phyloP scores from a whole-genome alignment of 1,140 invertebrate species.

The Brachionus manjavacas region DNA sequence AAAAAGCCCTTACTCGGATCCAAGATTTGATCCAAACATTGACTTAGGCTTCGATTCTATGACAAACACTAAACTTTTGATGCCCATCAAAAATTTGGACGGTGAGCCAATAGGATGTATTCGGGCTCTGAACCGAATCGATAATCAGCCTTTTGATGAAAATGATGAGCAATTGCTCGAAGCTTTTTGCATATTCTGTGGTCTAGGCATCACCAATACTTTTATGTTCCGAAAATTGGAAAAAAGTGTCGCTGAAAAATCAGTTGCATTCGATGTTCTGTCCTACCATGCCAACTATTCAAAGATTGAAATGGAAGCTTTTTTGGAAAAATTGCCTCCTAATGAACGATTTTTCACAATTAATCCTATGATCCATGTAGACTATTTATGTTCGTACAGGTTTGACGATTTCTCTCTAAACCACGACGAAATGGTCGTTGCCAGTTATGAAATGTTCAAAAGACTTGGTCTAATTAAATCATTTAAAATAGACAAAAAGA shows the following conservation, averaged over 20 bases:
- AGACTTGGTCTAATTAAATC: slow-evolving; percentile 42
- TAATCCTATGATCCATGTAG: neutral
- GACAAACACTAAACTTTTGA: slow-evolving; percentile 79
- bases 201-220: slow-evolving; percentile 90
- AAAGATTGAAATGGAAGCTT: slow-evolving; percentile 65
- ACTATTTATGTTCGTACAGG: neutral
- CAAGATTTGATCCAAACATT: slow-evolving; percentile 77
- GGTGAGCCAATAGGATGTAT: slow-evolving; percentile 59
- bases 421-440: slow-evolving; percentile 44
- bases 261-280: slow-evolving; percentile 85
- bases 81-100: slow-evolving; percentile 88
- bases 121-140: neutral
- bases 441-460: slow-evolving; percentile 43
- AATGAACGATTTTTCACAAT: neutral
- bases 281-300: slow-evolving; percentile 90
- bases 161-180: slow-evolving; percentile 23
- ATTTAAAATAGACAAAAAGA: slow-evolving; percentile 44
- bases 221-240: slow-evolving; percentile 77
- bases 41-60: slow-evolving; percentile 84
- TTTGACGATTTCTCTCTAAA: slow-evolving; percentile 44
- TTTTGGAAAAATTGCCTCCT: neutral
- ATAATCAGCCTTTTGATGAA: slow-evolving; percentile 23
- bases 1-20: slow-evolving; percentile 78
- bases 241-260: slow-evolving; percentile 89
- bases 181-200: slow-evolving; percentile 93